A percentile compares a stretch with the other conserved stretches of the same genome.
These are phyloP conservation scores for Sericinus montela DNA, from an alignment of 2,888 invertebrate species.

Conservation along the genomic window DNA sequence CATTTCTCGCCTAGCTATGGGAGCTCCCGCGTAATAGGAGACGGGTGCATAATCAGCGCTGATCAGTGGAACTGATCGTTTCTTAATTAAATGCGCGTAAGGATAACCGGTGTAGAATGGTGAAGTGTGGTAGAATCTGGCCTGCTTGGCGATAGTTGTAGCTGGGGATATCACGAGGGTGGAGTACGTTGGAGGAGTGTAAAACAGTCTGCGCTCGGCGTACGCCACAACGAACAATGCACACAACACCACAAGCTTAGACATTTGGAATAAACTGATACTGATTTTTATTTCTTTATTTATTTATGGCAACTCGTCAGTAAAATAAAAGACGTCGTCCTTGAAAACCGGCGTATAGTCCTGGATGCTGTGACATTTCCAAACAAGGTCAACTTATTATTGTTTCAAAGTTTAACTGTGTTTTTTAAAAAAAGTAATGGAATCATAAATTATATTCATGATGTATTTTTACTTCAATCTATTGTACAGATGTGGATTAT, in stretches of 20 bases:
- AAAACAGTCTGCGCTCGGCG: background rate
- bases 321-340: background rate
- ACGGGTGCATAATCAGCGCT: background rate
- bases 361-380: background rate
- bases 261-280: constrained; percentile 12
- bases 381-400: background rate
- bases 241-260: constrained; percentile 9
- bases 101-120: background rate
- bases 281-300: background rate
- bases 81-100: background rate
- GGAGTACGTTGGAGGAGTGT: background rate
- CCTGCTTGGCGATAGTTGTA: background rate
- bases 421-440: too few species aligned
- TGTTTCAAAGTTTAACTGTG: too few species aligned
- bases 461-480: too few species aligned
- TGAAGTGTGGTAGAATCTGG: background rate
- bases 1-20: too few species aligned
- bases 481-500: too few species aligned
- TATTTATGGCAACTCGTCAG: constrained; percentile 12
- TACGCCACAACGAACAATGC: background rate
- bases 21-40: background rate
- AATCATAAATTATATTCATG: too few species aligned
- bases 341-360: constrained; percentile 6
- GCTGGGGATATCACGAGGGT: background rate
- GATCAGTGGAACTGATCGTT: background rate